These are phyloP conservation scores for Chionodraco myersi DNA, from an alignment of 2,113 vertebrate genomes.

Conservation along the genomic window DNA sequence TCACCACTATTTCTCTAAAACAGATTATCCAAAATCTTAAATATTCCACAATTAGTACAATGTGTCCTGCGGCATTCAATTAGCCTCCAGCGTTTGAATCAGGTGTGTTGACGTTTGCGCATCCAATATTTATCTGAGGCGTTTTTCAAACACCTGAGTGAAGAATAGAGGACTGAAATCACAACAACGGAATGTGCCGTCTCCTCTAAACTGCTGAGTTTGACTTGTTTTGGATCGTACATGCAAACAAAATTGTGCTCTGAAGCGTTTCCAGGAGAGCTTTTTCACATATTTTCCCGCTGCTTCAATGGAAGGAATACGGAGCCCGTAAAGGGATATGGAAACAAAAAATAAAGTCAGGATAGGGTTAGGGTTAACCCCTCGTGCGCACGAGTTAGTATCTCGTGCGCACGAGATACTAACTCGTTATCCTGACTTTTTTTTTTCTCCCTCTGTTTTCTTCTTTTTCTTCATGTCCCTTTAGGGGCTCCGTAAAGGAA, in stretches of 20 bases:
- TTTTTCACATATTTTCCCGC: not conserved
- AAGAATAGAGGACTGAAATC: slow-evolving; percentile 43
- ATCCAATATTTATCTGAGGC: slow-evolving; percentile 69
- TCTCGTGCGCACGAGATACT: too few relatives aligned
- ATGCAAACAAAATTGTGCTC: slow-evolving; percentile 55
- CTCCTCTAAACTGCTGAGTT: slow-evolving; percentile 63
- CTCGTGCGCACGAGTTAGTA: too few relatives aligned
- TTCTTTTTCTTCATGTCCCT: too few relatives aligned
- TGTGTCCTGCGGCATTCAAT: slow-evolving; percentile 22
- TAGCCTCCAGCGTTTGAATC: slow-evolving; percentile 33
- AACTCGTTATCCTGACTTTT: too few relatives aligned
- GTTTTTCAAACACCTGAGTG: slow-evolving; percentile 63
- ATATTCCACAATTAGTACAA: slow-evolving; percentile 38
- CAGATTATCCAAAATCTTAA: slow-evolving; percentile 30
- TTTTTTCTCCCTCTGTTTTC: too few relatives aligned
- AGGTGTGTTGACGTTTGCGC: slow-evolving; percentile 62
- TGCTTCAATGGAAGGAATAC: slow-evolving; percentile 6
- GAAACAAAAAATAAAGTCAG: too few relatives aligned
- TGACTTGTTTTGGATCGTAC: slow-evolving; percentile 54
- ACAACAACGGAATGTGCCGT: slow-evolving; percentile 52
- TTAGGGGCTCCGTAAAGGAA: not conserved
- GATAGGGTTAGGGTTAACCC: too few relatives aligned
- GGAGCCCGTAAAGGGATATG: too few relatives aligned
- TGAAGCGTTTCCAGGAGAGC: slow-evolving; percentile 48
- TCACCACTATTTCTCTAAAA: slow-evolving; percentile 6